Evolutionary conservation across 2,113 vertebrate species (phyloP), one percentile per base, ranked within the genome.

Genomic region (Chlorodrepanis virens): DNA sequence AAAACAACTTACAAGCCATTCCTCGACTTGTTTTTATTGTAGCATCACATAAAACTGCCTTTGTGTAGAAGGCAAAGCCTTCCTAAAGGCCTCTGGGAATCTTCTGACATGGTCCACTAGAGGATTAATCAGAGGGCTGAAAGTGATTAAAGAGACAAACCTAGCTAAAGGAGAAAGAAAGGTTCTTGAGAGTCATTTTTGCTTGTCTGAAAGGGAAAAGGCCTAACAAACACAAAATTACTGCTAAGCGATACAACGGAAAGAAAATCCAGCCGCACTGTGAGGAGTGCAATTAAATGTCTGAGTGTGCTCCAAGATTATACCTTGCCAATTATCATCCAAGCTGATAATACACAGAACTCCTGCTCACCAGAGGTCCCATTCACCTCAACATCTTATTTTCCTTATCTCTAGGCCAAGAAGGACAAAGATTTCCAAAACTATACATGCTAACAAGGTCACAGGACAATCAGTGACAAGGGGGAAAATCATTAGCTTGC

Each of bases 401-500:
- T 79, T 61, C 60, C 61, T 89, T 57, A 78, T 52, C 83, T 76
- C 52, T 67, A 82, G 72, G 63, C 35, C 95, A 96, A 95, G 61
- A 78, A 87, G 52, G 76, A 84, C 37, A 82, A 96, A 57, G n/a
- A 87, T 78, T 56, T 88, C 35, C n/a, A 52, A 89, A 80, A 70
- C 52, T 35, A 56, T 35, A 39, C 19, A 56, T 35, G 21, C 20
- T 82, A 54, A 92, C 63, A 89, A 90, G 53, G 70, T 93, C 91
- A 95, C 37, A 83, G 75, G 53, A 75, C 94, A 96, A 91, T 68
- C 88, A 94, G 79, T 64, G 77, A 74, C 82, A 70, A 27, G 31
- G 29, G 6, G 21, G 29, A 59, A 88, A 86, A 76, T 52, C 35
- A 37, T 15, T 93, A 79, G 20, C 90, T 92, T 83, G 39, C 67